phyloP scores from a whole-genome alignment of 1,140 invertebrate species.

The Homarus americanus region DNA sequence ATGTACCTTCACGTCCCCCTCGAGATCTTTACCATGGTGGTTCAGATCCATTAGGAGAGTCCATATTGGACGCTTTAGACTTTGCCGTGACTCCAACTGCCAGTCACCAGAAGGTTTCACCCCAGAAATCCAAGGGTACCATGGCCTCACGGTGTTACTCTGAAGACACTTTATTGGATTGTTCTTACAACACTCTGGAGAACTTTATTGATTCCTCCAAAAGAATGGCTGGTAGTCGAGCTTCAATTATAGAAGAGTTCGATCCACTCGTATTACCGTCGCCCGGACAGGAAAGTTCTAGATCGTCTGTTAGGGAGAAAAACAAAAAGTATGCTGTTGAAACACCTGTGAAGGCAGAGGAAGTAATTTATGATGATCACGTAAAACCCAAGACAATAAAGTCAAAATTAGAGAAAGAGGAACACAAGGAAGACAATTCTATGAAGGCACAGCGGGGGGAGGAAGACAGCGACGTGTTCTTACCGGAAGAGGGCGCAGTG shows the following conservation, averaged over 20 bases:
- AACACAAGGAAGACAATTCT: neutral
- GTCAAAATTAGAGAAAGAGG: neutral
- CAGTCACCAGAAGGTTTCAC: conserved; percentile 15
- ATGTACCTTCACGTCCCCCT: neutral
- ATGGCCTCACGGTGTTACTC: conserved; percentile 27
- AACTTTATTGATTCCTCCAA: neutral
- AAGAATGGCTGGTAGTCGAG: conserved; percentile 16
- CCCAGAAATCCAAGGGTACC: neutral
- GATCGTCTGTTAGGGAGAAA: neutral
- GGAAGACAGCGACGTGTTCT: neutral
- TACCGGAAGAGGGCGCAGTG: neutral
- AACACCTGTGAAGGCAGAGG: neutral
- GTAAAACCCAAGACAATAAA: neutral
- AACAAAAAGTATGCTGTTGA: neutral
- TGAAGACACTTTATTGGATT: conserved; percentile 47
- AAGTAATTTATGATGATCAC: neutral
- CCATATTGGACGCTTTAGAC: conserved; percentile 54
- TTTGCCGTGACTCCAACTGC: conserved; percentile 27
- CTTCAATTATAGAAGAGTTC: conserved; percentile 57
- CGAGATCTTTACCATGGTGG: neutral
- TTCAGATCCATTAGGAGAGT: neutral
- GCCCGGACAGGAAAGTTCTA: neutral
- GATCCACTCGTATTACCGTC: conserved; percentile 27
- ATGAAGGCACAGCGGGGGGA: neutral
- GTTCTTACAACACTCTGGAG: conserved; percentile 36